A percentile compares a stretch with the other conserved stretches of the same genome.
Conservation (phyloP, 2,888 invertebrate genomes). For the Harpalus rubripes region DNA sequence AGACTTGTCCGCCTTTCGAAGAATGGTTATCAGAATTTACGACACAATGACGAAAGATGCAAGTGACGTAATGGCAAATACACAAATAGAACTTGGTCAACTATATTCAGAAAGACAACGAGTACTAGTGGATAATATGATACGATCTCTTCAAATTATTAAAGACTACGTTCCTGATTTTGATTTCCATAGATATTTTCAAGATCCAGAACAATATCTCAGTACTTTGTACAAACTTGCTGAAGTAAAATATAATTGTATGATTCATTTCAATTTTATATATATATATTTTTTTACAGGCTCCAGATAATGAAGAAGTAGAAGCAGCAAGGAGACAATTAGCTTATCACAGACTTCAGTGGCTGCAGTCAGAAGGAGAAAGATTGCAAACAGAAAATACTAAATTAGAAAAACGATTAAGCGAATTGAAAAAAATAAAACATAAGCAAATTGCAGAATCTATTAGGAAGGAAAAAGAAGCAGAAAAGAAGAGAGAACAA, state of each 20-base stretch:
- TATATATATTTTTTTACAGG: constrained; percentile 67
- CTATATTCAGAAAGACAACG: constrained; percentile 73
- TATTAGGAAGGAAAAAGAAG: constrained; percentile 70
- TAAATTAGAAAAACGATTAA: constrained; percentile 72
- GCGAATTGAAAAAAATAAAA: constrained; percentile 73
- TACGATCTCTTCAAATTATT: constrained; percentile 74
- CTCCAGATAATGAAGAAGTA: constrained; percentile 72
- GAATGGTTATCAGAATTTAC: constrained; percentile 74
- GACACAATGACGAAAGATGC: constrained; percentile 76
- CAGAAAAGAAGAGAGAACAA: constrained; percentile 72
- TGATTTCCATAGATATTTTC: constrained; percentile 74
- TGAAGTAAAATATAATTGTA: constrained; percentile 48
- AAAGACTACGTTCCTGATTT: constrained; percentile 74
- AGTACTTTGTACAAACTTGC: constrained; percentile 71
- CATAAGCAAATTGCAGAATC: constrained; percentile 71
- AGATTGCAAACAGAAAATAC: constrained; percentile 75
- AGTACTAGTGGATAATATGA: constrained; percentile 73
- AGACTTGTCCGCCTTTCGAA: constrained; percentile 74
- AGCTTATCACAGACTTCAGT: constrained; percentile 75
- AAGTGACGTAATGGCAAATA: constrained; percentile 75
- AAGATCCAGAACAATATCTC: constrained; percentile 72
- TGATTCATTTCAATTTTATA: background rate
- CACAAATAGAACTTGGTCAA: constrained; percentile 74
- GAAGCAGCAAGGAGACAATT: constrained; percentile 74
- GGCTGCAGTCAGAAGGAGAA: constrained; percentile 76